phyloP scores from a whole-genome alignment of 2,797 vertebrate genomes.

The Pteronotus mesoamericanus region DNA sequence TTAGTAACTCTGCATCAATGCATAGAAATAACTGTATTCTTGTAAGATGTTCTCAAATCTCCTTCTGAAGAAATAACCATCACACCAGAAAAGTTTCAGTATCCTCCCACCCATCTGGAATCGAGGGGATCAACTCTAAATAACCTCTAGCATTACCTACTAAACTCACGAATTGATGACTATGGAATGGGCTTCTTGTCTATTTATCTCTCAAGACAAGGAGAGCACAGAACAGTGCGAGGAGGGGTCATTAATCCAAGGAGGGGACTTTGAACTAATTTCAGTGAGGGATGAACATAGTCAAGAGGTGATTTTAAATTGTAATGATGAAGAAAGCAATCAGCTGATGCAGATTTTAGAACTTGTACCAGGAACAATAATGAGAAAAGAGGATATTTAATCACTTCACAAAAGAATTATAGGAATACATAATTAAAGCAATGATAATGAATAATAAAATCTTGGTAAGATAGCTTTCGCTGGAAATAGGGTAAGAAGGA shows the following conservation, averaged over 20 bases:
- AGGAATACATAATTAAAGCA: constrained; percentile 74
- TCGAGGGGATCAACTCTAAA: constrained; percentile 59
- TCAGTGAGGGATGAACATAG: constrained; percentile 67
- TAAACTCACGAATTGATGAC: constrained; percentile 53
- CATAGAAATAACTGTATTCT: constrained; percentile 63
- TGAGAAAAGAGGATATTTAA: constrained; percentile 72
- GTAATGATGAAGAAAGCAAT: constrained; percentile 74
- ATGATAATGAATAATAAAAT: constrained; percentile 70
- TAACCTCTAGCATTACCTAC: constrained; percentile 53
- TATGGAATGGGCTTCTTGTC: constrained; percentile 45
- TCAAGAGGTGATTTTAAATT: constrained; percentile 75
- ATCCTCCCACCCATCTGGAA: constrained; percentile 57
- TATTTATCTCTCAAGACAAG: constrained; percentile 58
- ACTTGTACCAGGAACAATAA: constrained; percentile 69
- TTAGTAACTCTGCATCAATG: constrained; percentile 51
- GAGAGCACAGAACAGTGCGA: not conserved
- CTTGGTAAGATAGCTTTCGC: constrained; percentile 42
- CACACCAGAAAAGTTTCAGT: not conserved
- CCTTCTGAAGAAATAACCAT: constrained; percentile 48
- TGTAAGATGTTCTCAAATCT: constrained; percentile 47
- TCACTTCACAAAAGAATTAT: constrained; percentile 72
- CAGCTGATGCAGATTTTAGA: constrained; percentile 74
- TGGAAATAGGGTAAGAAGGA: constrained; percentile 28
- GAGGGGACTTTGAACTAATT: constrained; percentile 66
- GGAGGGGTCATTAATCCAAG: constrained; percentile 62